Evolutionary conservation across 1,140 invertebrate species (phyloP), one percentile per base, ranked within the genome.

Genomic region (Triops longicaudatus): DNA sequence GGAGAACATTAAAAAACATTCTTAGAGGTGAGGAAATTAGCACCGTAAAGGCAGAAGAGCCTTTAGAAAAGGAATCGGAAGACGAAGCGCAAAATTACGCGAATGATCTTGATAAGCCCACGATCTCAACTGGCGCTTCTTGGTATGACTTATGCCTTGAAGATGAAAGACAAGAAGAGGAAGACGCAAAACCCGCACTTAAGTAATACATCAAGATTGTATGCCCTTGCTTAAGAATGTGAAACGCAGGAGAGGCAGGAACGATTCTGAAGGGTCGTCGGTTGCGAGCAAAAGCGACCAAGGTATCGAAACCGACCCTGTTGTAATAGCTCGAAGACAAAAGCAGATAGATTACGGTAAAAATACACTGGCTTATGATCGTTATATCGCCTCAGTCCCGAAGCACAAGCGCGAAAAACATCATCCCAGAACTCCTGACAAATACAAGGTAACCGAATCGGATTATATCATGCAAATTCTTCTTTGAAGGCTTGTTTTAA

Each of bases 261-360:
- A 22, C 50, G 50, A 63, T 22, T 63, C 50, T n/a, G 50, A 63
- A 63, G 50, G 17, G 17, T 63, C 50, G 22, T 63, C 50, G 50
- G 10, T 63, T 6, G 17, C 14, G 17, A 63, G 50, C 22, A 63
- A 63, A 22, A 63, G 50, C 22, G 50, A 63, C 50, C 50, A 63
- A 63, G 41, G 73, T 72, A 37, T 88, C 79, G 93, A 96, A 85
- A 89, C 87, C 42, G 93, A 97, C 87, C 87, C 89, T 17, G 84
- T 79, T 26, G 84, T 93, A 11, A 82, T 98, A 78, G 83, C 87
- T 42, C 88, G 95, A 78, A 87, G 95, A 76, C 93, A 96, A 82
- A 97, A 97, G 84, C 93, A 96, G 84, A 95, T 98, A 83, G 93
- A 97, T 83, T 97, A 94, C 86, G 96, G 96, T 26, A 97, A 97